Evolutionary conservation across 2,888 invertebrate genomes (phyloP).

Genomic region (Enoplolaimus lenunculus): DNA sequence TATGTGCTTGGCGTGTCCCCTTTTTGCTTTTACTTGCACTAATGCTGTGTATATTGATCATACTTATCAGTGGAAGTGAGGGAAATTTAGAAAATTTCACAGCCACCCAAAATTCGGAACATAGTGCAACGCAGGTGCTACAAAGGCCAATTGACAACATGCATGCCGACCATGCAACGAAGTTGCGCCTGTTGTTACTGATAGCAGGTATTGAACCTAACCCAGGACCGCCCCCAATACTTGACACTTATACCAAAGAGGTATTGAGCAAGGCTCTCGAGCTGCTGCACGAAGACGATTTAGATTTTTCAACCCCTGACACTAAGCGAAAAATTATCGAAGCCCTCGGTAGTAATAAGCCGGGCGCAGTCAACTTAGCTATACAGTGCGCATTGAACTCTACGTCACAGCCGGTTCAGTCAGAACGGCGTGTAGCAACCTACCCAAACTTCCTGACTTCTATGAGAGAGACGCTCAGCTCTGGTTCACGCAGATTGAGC

Average conservation of each 20-base stretch:
- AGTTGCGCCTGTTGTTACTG: background rate
- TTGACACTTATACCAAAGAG: background rate
- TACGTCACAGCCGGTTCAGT: no score
- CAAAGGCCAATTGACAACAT: no score
- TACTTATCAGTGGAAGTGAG: no score
- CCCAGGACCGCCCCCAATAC: background rate
- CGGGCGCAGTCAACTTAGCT: no score
- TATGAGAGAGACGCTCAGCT: background rate
- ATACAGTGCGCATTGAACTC: no score
- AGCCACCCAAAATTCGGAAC: no score
- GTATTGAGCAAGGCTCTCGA: background rate
- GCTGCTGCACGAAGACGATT: background rate
- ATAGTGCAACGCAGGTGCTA: no score
- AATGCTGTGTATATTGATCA: no score
- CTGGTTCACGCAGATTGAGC: constrained; percentile 2
- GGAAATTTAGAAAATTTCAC: no score
- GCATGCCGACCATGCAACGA: constrained; percentile 2
- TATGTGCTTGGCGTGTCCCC: no score
- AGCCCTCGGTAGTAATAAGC: no score
- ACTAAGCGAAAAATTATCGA: background rate
- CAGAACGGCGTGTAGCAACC: background rate
- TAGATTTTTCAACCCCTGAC: background rate
- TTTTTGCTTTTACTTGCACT: no score
- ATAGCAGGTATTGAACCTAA: constrained; percentile 5
- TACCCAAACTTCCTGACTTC: constrained; percentile 6